Percentiles rank a stretch among this genome's conserved stretches.
These are phyloP conservation scores for Prionace glauca DNA, from an alignment of 2,797 vertebrate species.

Conservation along the genomic window DNA sequence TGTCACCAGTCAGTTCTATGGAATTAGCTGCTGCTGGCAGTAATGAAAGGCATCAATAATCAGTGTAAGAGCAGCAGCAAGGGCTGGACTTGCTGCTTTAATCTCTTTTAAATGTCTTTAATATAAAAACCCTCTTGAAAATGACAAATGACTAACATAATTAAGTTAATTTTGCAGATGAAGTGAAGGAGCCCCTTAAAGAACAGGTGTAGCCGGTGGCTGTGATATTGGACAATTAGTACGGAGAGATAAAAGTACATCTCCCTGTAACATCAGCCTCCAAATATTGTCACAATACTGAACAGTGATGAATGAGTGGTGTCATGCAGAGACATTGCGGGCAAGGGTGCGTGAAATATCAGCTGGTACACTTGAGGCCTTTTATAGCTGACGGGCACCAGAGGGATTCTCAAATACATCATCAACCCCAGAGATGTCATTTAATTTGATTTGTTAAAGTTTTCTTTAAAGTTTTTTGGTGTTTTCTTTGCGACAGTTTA, in stretches of 20 bases:
- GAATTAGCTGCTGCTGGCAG: background rate
- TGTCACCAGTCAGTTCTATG: background rate
- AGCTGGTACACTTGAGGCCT: background rate
- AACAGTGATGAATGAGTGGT: background rate
- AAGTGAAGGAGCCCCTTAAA: slow-evolving; percentile 16
- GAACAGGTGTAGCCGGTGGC: slow-evolving; percentile 39
- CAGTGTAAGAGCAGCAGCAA: background rate
- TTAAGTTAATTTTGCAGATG: slow-evolving; percentile 42
- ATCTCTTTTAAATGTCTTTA: slow-evolving; percentile 46
- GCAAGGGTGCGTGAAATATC: too few relatives aligned
- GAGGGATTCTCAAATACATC: background rate
- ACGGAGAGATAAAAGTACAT: background rate
- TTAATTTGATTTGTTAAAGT: background rate
- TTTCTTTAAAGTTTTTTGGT: background rate
- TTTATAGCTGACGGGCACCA: background rate
- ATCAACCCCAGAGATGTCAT: background rate
- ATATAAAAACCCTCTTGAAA: slow-evolving; percentile 43
- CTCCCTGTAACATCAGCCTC: background rate
- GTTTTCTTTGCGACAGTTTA: background rate
- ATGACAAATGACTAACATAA: slow-evolving; percentile 43
- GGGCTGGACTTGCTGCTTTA: slow-evolving; percentile 37
- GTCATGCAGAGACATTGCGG: background rate
- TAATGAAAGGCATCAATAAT: background rate
- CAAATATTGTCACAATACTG: background rate
- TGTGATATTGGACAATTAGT: background rate